phyloP scores from a whole-genome alignment of 2,113 vertebrate genomes.

The Microtus richardsoni region DNA sequence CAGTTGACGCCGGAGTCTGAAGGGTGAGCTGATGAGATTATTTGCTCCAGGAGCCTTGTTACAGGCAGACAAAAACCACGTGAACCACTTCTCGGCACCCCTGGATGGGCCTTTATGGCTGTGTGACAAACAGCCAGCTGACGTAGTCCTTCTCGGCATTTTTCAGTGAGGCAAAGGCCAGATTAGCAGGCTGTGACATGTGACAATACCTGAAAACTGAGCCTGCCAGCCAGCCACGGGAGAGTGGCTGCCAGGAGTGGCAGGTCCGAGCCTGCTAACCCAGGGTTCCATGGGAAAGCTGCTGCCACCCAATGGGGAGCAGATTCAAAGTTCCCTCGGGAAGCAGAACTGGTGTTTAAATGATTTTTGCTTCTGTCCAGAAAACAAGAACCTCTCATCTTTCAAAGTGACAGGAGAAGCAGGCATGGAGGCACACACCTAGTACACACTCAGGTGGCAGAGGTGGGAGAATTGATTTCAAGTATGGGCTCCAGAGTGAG shows the following conservation, averaged over 20 bases:
- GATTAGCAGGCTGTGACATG: not conserved
- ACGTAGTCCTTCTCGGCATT: not conserved
- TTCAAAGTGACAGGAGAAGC: not conserved
- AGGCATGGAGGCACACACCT: too few species aligned
- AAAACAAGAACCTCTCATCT: not conserved
- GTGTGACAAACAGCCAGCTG: not conserved
- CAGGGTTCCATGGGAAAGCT: not conserved
- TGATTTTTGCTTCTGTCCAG: not conserved
- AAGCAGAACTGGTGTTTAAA: not conserved
- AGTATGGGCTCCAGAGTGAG: not conserved
- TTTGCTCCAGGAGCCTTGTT: not conserved
- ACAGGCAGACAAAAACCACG: not conserved
- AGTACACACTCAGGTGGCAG: not conserved
- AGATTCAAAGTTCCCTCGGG: not conserved
- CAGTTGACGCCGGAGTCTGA: constrained; percentile 9
- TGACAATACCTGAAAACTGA: not conserved
- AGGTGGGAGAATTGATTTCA: not conserved
- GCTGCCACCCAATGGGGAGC: not conserved
- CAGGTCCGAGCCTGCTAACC: constrained; percentile 29
- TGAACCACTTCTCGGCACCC: not conserved
- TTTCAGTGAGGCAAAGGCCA: not conserved
- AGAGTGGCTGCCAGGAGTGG: not conserved
- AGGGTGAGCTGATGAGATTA: not conserved
- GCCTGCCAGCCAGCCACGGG: not conserved
- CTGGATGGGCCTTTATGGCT: not conserved